These are phyloP conservation scores for Molanna angustata DNA, from an alignment of 2,888 invertebrate genomes.

Conservation along the genomic window DNA sequence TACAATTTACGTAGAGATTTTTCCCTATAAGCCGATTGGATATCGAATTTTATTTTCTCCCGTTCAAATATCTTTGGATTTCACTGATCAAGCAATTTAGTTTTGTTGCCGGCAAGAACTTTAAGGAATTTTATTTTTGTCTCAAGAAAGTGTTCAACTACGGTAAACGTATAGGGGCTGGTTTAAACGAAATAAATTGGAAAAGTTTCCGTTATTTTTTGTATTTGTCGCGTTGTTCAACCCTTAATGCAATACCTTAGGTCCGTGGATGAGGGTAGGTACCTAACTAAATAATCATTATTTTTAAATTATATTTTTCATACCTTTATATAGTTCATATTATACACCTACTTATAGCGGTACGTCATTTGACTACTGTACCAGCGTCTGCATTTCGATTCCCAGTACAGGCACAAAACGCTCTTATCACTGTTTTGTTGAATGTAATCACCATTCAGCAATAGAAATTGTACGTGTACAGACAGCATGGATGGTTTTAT, in stretches of 20 bases:
- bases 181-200: slow-evolving; percentile 20
- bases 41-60: slow-evolving; percentile 29
- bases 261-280: background rate
- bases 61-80: slow-evolving; percentile 30
- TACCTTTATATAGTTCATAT: too few relatives aligned
- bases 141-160: slow-evolving; percentile 11
- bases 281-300: background rate
- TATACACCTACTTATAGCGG: too few relatives aligned
- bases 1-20: slow-evolving; percentile 32
- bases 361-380: too few relatives aligned
- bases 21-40: slow-evolving; percentile 30
- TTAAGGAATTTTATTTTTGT: slow-evolving; percentile 10
- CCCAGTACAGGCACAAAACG: too few relatives aligned
- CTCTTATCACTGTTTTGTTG: too few relatives aligned
- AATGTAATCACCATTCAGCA: too few relatives aligned
- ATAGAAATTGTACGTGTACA: too few relatives aligned
- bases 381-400: too few relatives aligned
- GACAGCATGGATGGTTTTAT: too few relatives aligned
- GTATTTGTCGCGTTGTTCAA: slow-evolving; percentile 1
- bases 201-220: slow-evolving; percentile 13
- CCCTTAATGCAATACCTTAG: slow-evolving; percentile 4
- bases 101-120: slow-evolving; percentile 22
- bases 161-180: slow-evolving; percentile 7
- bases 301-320: too few relatives aligned
- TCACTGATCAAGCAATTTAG: slow-evolving; percentile 30